Conservation (phyloP, 2,113 vertebrate genomes). For the Ariopsis seemanni region DNA sequence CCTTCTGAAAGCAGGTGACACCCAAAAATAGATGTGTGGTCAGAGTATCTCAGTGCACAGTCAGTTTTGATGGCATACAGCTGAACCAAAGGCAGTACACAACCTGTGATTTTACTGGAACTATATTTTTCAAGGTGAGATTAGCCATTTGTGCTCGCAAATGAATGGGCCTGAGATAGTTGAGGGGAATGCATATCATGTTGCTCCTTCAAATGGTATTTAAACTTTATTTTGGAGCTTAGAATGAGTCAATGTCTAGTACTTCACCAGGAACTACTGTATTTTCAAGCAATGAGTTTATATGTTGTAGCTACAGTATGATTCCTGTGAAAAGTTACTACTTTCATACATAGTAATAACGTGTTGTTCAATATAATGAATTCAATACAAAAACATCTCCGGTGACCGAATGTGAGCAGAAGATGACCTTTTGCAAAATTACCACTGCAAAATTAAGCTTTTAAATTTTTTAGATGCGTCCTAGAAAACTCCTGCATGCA, state of each 20-base stretch:
- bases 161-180: conserved; percentile 45
- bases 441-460: background rate
- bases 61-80: conserved; percentile 18
- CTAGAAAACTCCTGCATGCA: background rate
- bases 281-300: background rate
- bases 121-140: conserved; percentile 50
- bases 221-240: background rate
- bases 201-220: background rate
- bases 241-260: background rate
- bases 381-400: background rate
- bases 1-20: conserved; percentile 42
- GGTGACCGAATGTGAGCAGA: background rate
- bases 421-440: background rate
- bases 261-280: background rate
- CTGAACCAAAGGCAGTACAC: conserved; percentile 42
- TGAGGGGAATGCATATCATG: background rate
- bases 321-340: background rate
- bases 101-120: conserved; percentile 47
- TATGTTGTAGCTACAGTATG: background rate
- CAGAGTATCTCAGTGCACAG: conserved; percentile 10
- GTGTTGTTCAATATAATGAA: background rate
- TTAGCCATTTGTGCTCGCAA: conserved; percentile 54
- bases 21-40: conserved; percentile 46
- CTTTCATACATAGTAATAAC: background rate
- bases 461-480: background rate